Evolutionary conservation across 2,888 invertebrate genomes (phyloP).

Genomic region (Tromatobia lineatoria): DNA sequence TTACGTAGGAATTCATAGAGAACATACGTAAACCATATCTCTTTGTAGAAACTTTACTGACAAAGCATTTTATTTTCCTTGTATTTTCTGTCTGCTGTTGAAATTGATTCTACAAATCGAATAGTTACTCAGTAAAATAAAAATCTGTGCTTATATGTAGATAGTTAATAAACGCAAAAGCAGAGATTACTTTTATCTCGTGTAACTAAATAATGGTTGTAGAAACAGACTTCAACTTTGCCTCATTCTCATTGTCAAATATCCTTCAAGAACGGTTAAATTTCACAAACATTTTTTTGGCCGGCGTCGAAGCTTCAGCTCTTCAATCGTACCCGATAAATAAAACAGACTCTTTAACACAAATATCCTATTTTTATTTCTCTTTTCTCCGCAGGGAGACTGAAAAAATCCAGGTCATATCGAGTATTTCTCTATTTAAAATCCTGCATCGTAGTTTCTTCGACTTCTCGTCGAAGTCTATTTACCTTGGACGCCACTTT

Average conservation of each 20-base stretch:
- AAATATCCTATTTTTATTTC: neutral
- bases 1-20: no score
- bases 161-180: neutral
- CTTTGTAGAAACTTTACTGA: no score
- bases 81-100: no score
- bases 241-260: neutral
- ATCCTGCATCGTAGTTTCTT: no score
- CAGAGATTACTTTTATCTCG: neutral
- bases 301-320: neutral
- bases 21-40: no score
- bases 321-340: neutral
- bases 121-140: neutral
- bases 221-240: neutral
- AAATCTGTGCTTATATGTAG: neutral
- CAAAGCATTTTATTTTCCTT: no score
- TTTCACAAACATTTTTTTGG: neutral
- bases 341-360: neutral
- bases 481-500: slow-evolving; percentile 98
- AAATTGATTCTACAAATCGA: no score
- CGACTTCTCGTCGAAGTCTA: neutral
- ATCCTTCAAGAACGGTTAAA: neutral
- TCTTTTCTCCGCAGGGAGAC: neutral
- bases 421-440: neutral
- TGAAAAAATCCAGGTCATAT: slow-evolving; percentile 3
- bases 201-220: neutral